Evolutionary conservation across 2,797 vertebrate species (phyloP), one percentile per base, ranked within the genome.

Genomic region (Cryptoprocta ferox): DNA sequence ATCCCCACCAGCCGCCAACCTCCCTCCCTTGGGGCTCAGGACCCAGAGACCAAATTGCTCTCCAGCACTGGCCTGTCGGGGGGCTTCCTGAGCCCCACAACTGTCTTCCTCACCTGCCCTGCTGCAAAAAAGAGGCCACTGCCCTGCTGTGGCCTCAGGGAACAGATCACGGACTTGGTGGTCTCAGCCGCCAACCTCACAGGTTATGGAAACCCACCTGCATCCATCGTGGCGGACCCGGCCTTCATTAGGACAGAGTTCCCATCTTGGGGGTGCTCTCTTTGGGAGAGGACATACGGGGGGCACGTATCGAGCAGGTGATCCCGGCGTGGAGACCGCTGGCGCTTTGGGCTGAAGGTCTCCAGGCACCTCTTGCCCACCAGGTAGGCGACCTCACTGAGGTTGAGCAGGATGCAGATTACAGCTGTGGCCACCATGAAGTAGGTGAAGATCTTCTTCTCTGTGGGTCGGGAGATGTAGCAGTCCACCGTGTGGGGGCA

Each of bases 401-500:
- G 93, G 90, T 99, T 99, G 98, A 99, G 99, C 30, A 99, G n/a
- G 81, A 99, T 98, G 53, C 99, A 99, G 95, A 99, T 0, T 0
- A 96, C 97, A 2, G 99, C 98, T 0, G 99, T 99, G 94, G 99
- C 96, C 97, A 99, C 99, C 99, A 99, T 99, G 98, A 99, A 99
- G 94, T 99, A 32, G 48, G 99, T 99, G 98, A 99, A 99, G 97
- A 99, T 98, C 97, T 97, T 99, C 98, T 99, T 99, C 98, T 99
- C 99, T 0, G 99, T 99, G 93, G 99, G 99, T 3, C 99, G 98
- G 10, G 99, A 99, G 97, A 99, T 99, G 98, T 98, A 99, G 97
- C 99, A 99, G 98, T 99, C 99, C 93, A 99, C 99, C 0, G 83
- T 96, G 87, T 99, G 99, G 96, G 99, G 99, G 92, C 99, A 99